phyloP scores from a whole-genome alignment of 1,140 invertebrate genomes.

The Cotesia chilonis region DNA sequence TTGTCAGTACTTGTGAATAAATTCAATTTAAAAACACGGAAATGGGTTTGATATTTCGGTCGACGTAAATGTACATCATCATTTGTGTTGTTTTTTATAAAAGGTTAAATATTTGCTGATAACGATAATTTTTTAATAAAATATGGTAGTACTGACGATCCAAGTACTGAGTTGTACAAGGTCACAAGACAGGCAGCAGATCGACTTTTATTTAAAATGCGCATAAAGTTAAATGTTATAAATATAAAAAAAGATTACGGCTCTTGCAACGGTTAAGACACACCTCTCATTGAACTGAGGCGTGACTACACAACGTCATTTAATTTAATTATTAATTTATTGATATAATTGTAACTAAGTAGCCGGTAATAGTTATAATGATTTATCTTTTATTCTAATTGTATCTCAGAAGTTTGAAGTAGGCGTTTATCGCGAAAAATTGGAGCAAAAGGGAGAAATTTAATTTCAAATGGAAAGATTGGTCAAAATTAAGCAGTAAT shows the following conservation, averaged over 20 bases:
- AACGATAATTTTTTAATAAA: background rate
- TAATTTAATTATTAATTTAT: no score
- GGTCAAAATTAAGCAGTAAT: no score
- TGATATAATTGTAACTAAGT: no score
- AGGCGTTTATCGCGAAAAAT: no score
- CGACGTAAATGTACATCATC: background rate
- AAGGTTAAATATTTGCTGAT: slow-evolving; percentile 11
- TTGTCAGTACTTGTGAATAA: no score
- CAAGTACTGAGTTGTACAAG: background rate
- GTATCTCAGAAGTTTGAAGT: no score
- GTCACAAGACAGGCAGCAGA: background rate
- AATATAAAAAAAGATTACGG: background rate
- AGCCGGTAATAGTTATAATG: no score
- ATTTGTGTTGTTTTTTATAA: background rate
- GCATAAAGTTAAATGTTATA: slow-evolving; percentile 3
- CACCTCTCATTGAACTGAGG: background rate
- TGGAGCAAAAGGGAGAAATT: no score
- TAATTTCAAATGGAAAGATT: no score
- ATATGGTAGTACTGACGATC: background rate
- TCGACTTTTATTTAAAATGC: slow-evolving; percentile 1
- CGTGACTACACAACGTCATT: background rate
- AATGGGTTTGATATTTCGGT: background rate
- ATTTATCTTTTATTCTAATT: no score
- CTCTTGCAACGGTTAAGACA: slow-evolving; percentile 7
- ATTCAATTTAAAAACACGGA: no score